Percentiles rank a stretch among this genome's conserved stretches.
Conservation (phyloP, 1,140 invertebrate genomes). For the Drosophila repleta region DNA sequence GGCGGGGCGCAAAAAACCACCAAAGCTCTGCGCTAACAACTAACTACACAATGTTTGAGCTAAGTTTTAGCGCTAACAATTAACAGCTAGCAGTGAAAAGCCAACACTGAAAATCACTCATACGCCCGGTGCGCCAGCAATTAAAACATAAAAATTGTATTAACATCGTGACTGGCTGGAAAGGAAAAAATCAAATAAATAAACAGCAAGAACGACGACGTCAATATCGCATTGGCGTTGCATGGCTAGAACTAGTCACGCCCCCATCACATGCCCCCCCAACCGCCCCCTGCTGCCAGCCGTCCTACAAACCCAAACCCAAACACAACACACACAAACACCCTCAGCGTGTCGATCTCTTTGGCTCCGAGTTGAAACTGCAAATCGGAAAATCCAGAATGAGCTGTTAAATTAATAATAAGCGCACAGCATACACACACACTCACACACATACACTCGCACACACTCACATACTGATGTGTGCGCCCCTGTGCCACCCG, state of each 20-base stretch:
- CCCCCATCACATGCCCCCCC: background rate
- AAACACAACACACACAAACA: too few relatives aligned
- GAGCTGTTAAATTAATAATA: constrained; percentile 80
- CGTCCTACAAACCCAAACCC: background rate
- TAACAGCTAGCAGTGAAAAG: constrained; percentile 71
- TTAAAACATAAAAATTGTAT: constrained; percentile 81
- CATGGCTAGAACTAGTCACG: constrained; percentile 29
- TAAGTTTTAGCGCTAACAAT: constrained; percentile 55
- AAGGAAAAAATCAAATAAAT: constrained; percentile 26
- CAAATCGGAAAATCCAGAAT: constrained; percentile 78
- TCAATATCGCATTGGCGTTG: constrained; percentile 51
- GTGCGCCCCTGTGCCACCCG: constrained; percentile 23
- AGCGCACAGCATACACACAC: constrained; percentile 54
- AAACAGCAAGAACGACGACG: constrained; percentile 16
- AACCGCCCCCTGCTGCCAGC: background rate
- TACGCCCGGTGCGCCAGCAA: constrained; percentile 64
- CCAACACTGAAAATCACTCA: constrained; percentile 74
- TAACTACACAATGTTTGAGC: constrained; percentile 50
- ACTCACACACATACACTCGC: background rate
- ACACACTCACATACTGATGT: background rate
- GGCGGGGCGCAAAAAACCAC: constrained; percentile 21
- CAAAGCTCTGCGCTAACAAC: constrained; percentile 46
- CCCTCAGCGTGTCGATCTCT: constrained; percentile 22
- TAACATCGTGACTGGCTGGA: constrained; percentile 75
- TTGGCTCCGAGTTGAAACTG: constrained; percentile 37